Evolutionary conservation across 2,797 vertebrate species (phyloP), one percentile per base, ranked within the genome.

Genomic region (Scomberomorus guttatus): DNA sequence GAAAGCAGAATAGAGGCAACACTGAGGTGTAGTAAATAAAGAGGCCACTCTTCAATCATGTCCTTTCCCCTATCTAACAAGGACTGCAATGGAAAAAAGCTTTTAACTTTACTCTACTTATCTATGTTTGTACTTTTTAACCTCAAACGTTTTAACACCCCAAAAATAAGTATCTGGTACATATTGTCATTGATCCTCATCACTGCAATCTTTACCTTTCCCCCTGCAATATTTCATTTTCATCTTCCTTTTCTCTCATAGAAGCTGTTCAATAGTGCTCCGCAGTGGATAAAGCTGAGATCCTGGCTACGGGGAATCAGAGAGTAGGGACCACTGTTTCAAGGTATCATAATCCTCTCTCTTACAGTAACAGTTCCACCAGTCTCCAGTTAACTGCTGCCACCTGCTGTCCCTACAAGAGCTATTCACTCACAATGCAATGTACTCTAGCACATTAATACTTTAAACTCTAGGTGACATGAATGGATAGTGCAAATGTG

Each of bases 391-490:
- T 74, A 63, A 84, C 81, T 77, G 86, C 90, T 91, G 92, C 91
- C 92, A 80, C 89, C 91, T 95, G 78, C 78, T 91, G 94, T 86
- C 59, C 25, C 0, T 4, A 60, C 20, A 61, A 37, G 34, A 55
- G 50, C 22, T 18, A 10, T 62, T 64, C 59, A 63, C 29, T 58
- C 55, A 32, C 66, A 75, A 62, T 9, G 20, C 6, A 56, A 56
- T 12, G 0, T 17, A 59, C 39, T 65, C 54, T 51, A 10, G 7
- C 9, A 52, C 20, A 56, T 46, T 13, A 18, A 48, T 18, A 10
- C 6, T 39, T 29, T 20, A 58, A 32, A 72, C 60, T 48, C 20
- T 18, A 24, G 29, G 11, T 2, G 2, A 37, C 4, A 37, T 62
- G 34, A 13, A 62, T n/a, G 15, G 24, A 55, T 1, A 42, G 14